phyloP scores from a whole-genome alignment of 1,140 invertebrate species.

The Dinoponera quadriceps region DNA sequence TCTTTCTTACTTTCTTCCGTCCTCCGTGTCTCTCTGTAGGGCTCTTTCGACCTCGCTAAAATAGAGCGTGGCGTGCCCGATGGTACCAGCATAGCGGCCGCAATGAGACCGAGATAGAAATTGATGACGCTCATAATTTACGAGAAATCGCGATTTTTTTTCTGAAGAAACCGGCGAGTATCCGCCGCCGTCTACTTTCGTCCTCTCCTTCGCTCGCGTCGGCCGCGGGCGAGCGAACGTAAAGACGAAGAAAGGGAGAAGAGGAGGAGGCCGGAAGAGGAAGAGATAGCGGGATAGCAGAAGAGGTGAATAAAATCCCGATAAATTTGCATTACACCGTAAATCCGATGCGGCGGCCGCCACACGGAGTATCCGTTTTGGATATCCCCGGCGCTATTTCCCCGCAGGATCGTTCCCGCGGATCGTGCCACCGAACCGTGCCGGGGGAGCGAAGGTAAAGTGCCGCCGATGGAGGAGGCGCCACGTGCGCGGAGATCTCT shows the following conservation, averaged over 20 bases:
- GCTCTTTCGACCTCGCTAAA: slow-evolving; percentile 40
- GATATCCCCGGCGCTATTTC: slow-evolving; percentile 30
- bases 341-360: slow-evolving; percentile 62
- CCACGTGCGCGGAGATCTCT: slow-evolving; percentile 44
- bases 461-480: slow-evolving; percentile 19
- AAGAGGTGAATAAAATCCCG: slow-evolving; percentile 76
- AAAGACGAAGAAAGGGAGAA: slow-evolving; percentile 37
- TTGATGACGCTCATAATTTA: slow-evolving; percentile 79
- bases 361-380: slow-evolving; percentile 40
- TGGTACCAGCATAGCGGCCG: slow-evolving; percentile 21
- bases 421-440: slow-evolving; percentile 40
- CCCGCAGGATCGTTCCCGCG: slow-evolving; percentile 30
- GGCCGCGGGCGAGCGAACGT: slow-evolving; percentile 2
- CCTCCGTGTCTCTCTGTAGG: slow-evolving; percentile 33
- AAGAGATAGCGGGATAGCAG: neutral
- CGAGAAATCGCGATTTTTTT: slow-evolving; percentile 73
- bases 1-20: slow-evolving; percentile 63
- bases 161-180: slow-evolving; percentile 12
- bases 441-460: slow-evolving; percentile 2
- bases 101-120: slow-evolving; percentile 72
- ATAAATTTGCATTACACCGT: slow-evolving; percentile 79
- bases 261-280: slow-evolving; percentile 16
- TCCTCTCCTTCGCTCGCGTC: neutral
- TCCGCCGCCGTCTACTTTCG: slow-evolving; percentile 14
- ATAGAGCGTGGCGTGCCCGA: slow-evolving; percentile 48